These are phyloP conservation scores for Coracopsis vasa DNA, from an alignment of 2,113 vertebrate species.

Conservation along the genomic window DNA sequence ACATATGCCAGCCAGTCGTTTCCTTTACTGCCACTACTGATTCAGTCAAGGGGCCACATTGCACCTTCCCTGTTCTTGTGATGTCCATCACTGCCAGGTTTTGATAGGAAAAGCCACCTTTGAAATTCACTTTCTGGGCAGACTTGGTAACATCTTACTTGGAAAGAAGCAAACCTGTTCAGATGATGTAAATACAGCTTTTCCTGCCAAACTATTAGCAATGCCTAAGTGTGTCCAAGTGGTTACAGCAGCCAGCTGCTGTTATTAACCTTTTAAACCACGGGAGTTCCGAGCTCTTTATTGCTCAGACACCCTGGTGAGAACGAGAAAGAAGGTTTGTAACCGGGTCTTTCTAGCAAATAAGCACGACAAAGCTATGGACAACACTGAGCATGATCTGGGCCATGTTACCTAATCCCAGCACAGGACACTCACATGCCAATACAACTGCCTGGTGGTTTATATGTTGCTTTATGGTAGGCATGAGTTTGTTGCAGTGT, in stretches of 20 bases:
- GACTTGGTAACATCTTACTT: not conserved
- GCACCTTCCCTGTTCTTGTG: not conserved
- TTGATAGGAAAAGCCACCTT: not conserved
- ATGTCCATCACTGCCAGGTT: not conserved
- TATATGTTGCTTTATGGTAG: not conserved
- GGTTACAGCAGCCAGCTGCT: not conserved
- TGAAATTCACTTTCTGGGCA: not conserved
- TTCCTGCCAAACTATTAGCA: slow-evolving; percentile 8
- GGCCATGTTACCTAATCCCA: rapidly evolving
- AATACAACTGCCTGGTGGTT: rapidly evolving
- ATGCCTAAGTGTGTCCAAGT: not conserved
- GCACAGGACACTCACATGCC: rapidly evolving
- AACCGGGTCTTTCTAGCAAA: not conserved
- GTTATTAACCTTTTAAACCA: not conserved
- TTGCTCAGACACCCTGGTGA: not conserved
- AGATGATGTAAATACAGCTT: not conserved
- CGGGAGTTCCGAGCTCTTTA: not conserved
- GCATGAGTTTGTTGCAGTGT: not conserved
- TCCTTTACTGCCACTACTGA: not conserved
- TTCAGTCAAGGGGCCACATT: not conserved
- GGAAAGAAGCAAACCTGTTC: not conserved
- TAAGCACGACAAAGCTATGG: rapidly evolving
- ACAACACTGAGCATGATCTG: not conserved
- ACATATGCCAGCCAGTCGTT: not conserved
- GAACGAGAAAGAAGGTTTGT: not conserved